These are phyloP conservation scores for Metalampra italica DNA, from an alignment of 2,888 invertebrate genomes.

Conservation along the genomic window DNA sequence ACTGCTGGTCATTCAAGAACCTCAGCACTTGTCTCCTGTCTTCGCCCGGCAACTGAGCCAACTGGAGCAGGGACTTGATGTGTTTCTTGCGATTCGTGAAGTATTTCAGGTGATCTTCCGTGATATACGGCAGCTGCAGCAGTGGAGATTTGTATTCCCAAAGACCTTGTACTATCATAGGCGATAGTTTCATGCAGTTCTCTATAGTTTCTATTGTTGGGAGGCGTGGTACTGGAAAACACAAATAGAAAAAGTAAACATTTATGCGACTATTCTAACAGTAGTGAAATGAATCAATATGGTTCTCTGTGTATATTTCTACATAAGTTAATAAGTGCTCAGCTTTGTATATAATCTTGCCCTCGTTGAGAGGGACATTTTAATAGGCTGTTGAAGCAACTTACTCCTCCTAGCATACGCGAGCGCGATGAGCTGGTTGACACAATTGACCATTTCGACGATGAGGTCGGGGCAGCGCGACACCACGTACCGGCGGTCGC, in stretches of 20 bases:
- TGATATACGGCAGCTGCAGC: conserved; percentile 95
- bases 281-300: not conserved
- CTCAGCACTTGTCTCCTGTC: conserved; percentile 92
- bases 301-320: not conserved
- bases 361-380: too few species aligned
- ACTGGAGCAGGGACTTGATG: conserved; percentile 92
- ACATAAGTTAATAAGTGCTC: too few species aligned
- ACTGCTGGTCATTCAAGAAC: conserved; percentile 91
- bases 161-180: conserved; percentile 97
- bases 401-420: conserved; percentile 93
- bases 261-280: too few species aligned
- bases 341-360: too few species aligned
- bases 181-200: conserved; percentile 97
- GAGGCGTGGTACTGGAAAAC: conserved; percentile 84
- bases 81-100: conserved; percentile 92
- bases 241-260: not conserved
- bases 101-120: conserved; percentile 92
- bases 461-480: conserved; percentile 96
- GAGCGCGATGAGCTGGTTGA: conserved; percentile 94
- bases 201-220: conserved; percentile 97
- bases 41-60: conserved; percentile 93
- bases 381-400: conserved; percentile 27
- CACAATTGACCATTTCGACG: conserved; percentile 98
- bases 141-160: conserved; percentile 97
- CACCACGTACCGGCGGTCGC: conserved; percentile 89